Base-by-base conservation (phyloP, 2,113 vertebrate species). In the Cyprinodon brontotheroides region DNA sequence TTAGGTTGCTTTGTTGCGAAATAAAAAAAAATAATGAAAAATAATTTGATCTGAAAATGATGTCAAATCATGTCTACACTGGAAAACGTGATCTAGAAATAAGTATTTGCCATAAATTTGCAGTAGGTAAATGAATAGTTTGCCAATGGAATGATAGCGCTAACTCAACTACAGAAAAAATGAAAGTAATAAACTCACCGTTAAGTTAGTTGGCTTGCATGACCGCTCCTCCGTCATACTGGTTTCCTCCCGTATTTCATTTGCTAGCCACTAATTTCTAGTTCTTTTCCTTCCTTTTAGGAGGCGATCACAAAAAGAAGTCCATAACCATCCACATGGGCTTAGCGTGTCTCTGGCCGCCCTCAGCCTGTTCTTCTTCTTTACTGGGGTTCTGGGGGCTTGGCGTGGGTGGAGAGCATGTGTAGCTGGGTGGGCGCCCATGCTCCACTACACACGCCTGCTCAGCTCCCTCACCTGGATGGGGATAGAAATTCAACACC, bases 381-480 rank as follows among this genome's bases (percentile, higher is more conserved):
- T 93, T 1, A 93, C 91, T 0, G 92, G 90, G 4, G 67, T 90
- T 6, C 43, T 94, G 71, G n/a, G n/a, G n/a, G n/a, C n/a, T n/a
- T n/a, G 94, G 92, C 7, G 60, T 85, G 6, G 4, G 71, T 73
- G 2, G 48, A 86, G 11, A 0, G 13, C 0, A 0, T 92, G 72
- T 95, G 94, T 15, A 0, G 0, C 10, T 83, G 78, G 66, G 75
- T 93, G 13, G 95, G 80, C 2, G 81, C n/a, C 88, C 0, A 7
- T 47, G 7, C 90, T 95, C 57, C 95, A 95, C 85, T 95, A 94
- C 4, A 41, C 81, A n/a, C n/a, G n/a, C 41, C 78, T 94, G 40
- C 92, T 95, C 47, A 90, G 91, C 79, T 87, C 92, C 61, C 86
- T 94, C 20, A 73, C 78, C 72, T 95, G 95, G 95, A 95, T 95